Base-by-base conservation (phyloP, 2,888 invertebrate species). In the Melipona beecheii region DNA sequence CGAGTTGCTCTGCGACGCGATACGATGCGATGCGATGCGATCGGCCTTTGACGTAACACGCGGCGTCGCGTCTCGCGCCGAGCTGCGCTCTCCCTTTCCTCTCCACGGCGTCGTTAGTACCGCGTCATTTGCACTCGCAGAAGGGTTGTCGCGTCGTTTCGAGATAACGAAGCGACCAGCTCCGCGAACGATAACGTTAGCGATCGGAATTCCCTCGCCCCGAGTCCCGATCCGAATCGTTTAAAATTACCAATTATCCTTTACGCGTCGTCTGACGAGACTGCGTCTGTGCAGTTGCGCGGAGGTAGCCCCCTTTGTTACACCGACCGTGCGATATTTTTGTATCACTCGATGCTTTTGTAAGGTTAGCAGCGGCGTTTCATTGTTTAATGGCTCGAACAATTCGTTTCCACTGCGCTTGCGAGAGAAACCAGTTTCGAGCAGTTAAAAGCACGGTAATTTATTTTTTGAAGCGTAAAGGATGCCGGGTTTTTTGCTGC, bases 11-110 rank as follows among this genome's bases (percentile, higher is more conserved):
- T 36, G 36, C 36, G 36, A 36, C 9, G 36, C 36, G 36, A 36
- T 36, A 9, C 43, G 43, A 43, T 6, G 43, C 43, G 43, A 36
- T 36, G 36, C 36, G 36, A 36, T 43, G 36, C 81, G 65, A 72
- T 62, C 65, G 54, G 75, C 70, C 79, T 88, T 87, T 86, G 86
- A 87, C 75, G 73, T 73, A 77, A 82, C 70, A 76, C 70, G 73
- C 43, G 69, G 58, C 58, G 43, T 56, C 69, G 50, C 31, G 49
- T 56, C 50, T 31, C 49, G 9, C 4, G 21, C 49, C n/a, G 15
- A 24, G 36, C 36, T 43, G 21, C 17, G n/a, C 27, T 60, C 2
- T 13, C 52, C 24, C 66, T 60, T 65, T 78, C 43, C 68, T 60
- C 27, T 1, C n/a, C n/a, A n/a, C n/a, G n/a, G n/a, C 58, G 68